Conservation (phyloP, 2,797 vertebrate species). For the Gallinago nigripennis region DNA sequence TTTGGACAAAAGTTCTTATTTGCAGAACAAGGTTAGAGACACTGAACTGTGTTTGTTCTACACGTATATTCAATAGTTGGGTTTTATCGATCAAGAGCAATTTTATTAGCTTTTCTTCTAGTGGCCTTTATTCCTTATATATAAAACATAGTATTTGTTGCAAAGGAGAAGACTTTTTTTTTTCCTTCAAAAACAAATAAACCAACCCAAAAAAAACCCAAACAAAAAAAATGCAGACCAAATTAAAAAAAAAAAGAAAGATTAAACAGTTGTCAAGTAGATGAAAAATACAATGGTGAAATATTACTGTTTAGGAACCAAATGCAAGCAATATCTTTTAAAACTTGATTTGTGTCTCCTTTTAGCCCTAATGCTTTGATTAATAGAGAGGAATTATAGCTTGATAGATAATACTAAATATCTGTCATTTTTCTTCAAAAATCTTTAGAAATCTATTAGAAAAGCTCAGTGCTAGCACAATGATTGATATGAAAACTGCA, state of each 20-base stretch:
- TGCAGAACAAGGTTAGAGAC: not conserved
- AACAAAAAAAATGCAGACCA: not conserved
- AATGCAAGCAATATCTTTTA: constrained; percentile 63
- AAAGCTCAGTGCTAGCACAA: constrained; percentile 40
- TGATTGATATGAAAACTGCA: constrained; percentile 62
- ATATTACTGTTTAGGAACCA: constrained; percentile 56
- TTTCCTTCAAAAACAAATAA: not conserved
- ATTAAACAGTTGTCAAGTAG: constrained; percentile 43
- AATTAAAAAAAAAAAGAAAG: not conserved
- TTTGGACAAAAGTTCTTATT: not conserved
- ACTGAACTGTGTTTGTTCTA: not conserved
- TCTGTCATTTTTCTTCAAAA: constrained; percentile 71
- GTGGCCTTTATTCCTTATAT: not conserved
- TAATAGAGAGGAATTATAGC: constrained; percentile 71
- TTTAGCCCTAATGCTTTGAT: constrained; percentile 67
- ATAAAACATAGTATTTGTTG: not conserved
- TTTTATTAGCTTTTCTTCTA: not conserved
- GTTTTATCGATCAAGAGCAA: not conserved
- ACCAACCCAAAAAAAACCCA: not conserved
- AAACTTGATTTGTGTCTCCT: constrained; percentile 64
- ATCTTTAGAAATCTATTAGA: constrained; percentile 72
- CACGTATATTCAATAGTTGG: not conserved
- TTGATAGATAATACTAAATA: constrained; percentile 72
- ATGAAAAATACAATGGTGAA: constrained; percentile 52
- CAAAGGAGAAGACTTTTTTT: not conserved